These are phyloP conservation scores for Spodoptera exigua DNA, from an alignment of 2,888 invertebrate species.

Conservation along the genomic window DNA sequence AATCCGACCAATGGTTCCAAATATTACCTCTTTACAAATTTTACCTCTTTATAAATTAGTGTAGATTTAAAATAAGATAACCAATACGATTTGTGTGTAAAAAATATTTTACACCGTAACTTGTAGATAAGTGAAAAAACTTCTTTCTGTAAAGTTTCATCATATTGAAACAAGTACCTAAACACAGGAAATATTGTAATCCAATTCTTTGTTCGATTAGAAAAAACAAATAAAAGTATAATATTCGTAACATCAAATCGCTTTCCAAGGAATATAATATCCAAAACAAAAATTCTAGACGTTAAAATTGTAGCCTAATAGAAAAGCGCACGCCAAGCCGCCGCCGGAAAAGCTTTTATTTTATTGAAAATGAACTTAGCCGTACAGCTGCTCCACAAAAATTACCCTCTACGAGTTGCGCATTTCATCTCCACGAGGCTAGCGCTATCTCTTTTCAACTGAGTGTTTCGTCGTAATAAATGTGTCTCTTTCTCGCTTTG, in stretches of 20 bases:
- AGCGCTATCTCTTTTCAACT: constrained; percentile 57
- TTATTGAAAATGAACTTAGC: constrained; percentile 74
- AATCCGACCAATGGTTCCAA: too few relatives aligned
- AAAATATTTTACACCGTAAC: too few relatives aligned
- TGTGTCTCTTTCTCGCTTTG: constrained; percentile 24
- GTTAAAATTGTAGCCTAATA: constrained; percentile 28
- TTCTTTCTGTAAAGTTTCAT: too few relatives aligned
- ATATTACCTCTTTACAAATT: too few relatives aligned
- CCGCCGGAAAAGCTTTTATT: constrained; percentile 64
- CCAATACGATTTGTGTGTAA: too few relatives aligned
- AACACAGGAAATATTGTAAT: neutral
- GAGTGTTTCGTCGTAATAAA: constrained; percentile 29
- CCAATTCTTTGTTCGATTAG: constrained; percentile 1
- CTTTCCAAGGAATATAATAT: constrained; percentile 32
- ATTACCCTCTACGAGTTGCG: constrained; percentile 67
- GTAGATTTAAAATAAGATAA: too few relatives aligned
- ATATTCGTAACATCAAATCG: constrained; percentile 5
- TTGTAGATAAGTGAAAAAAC: too few relatives aligned
- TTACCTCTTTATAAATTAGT: too few relatives aligned
- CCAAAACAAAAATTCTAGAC: constrained; percentile 41
- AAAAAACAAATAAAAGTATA: constrained; percentile 12
- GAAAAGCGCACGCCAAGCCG: constrained; percentile 33
- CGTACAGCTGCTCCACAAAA: constrained; percentile 70
- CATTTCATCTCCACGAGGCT: constrained; percentile 61
- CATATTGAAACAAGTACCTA: too few relatives aligned